Evolutionary conservation across 2,113 vertebrate species (phyloP), one percentile per base, ranked within the genome.

Genomic region (Empidonax alnorum): DNA sequence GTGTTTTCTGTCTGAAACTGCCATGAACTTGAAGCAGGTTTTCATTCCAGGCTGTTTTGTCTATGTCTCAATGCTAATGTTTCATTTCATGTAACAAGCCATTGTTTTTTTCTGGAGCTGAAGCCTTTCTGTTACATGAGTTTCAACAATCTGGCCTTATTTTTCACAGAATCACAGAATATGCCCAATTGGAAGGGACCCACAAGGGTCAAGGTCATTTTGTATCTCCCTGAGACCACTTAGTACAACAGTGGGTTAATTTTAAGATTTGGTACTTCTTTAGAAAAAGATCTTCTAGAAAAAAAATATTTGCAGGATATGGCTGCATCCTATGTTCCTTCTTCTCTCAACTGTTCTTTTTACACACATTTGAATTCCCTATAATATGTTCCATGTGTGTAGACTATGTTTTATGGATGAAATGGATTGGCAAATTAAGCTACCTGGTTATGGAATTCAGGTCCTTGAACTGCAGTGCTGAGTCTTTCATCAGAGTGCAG

Each of bases 321-420:
- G 18, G 17, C 74, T 94, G 31, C 41, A 76, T 82, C 59, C 41
- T 88, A 52, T 50, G 63, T 39, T 68, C 47, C 49, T 84, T 80
- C 47, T 74, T 89, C 71, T 63, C 69, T 67, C 74, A 62, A 41
- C 44, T 42, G n/a, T 42, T 74, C 53, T 59, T 84, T 82, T 74
- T 53, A 71, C 61, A 89, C 75, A 86, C 78, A 41, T 87, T 94
- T 96, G 69, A 96, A 94, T 90, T 68, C 30, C 44, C 50, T 92
- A 9, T 96, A 94, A 97, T 94, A 53, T 35, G n/a, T 50, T 93
- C 89, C 92, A 84, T 90, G 47, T 96, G 95, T 79, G 44, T 41
- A 89, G 85, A 61, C 67, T 61, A n/a, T 72, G 55, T 97, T 96
- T 97, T 93, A 93, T 69, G 85, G 89, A 94, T 94, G 73, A 84